Conservation (phyloP, 37 sponge, comb jelly and placozoan species). For the Beroe ovata region DNA sequence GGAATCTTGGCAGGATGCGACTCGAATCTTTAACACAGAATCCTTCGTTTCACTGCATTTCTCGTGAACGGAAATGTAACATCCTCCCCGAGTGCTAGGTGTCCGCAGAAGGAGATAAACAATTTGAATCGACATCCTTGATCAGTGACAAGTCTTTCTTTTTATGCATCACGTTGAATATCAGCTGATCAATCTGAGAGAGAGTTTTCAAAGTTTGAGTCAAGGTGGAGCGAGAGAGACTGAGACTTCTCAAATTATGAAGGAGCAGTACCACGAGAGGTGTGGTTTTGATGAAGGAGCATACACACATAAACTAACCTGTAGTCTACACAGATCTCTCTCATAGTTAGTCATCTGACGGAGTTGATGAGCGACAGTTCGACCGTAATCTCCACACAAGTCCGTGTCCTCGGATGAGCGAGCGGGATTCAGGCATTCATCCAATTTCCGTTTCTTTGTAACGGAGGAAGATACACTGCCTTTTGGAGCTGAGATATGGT, state of each 20-base stretch:
- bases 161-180: conserved; percentile 61
- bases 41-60: too few species aligned
- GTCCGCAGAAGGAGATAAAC: neutral
- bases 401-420: conserved; percentile 16
- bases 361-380: conserved; percentile 61
- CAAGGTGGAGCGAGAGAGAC: too few species aligned
- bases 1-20: too few species aligned
- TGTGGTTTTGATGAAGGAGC: too few species aligned
- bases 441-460: conserved; percentile 10
- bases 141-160: neutral
- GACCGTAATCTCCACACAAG: conserved; percentile 35
- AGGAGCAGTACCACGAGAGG: too few species aligned
- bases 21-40: too few species aligned
- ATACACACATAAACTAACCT: conserved; percentile 39
- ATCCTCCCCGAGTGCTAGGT: too few species aligned
- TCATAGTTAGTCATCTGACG: conserved; percentile 19
- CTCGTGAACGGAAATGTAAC: too few species aligned
- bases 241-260: too few species aligned
- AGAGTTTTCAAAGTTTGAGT: too few species aligned
- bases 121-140: neutral
- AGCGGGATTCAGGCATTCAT: neutral
- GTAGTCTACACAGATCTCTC: conserved; percentile 45
- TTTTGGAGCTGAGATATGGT: neutral
- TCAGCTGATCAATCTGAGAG: conserved; percentile 63
- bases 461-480: neutral